Evolutionary conservation across 2,797 vertebrate species (phyloP).

Genomic region (Staurois parvus): DNA sequence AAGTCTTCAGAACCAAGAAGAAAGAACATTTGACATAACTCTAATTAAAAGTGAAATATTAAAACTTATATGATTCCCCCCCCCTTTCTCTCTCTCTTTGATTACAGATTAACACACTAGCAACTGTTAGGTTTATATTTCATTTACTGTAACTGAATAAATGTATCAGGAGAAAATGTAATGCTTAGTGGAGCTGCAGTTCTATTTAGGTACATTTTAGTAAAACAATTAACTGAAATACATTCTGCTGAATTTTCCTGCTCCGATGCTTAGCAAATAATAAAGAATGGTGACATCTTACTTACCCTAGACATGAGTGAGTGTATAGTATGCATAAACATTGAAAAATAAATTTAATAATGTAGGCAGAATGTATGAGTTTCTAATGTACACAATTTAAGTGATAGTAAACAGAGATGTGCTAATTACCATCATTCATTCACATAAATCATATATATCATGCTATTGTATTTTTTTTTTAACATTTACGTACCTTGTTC

Average conservation of each 20-base stretch:
- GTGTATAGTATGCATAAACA: too few relatives aligned
- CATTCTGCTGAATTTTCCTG: neutral
- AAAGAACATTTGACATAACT: constrained; percentile 53
- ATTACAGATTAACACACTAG: constrained; percentile 36
- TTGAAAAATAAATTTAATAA: too few relatives aligned
- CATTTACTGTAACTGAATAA: constrained; percentile 22
- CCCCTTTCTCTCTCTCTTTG: neutral
- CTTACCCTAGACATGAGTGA: too few relatives aligned
- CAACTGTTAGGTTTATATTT: constrained; percentile 12
- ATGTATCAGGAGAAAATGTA: constrained; percentile 35
- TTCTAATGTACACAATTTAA: too few relatives aligned
- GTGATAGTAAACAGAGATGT: too few relatives aligned
- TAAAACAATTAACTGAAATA: constrained; percentile 22
- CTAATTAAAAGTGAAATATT: constrained; percentile 58
- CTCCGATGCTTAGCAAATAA: neutral
- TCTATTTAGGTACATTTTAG: constrained; percentile 26
- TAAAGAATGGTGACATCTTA: too few relatives aligned
- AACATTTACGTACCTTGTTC: too few relatives aligned
- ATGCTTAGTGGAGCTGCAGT: constrained; percentile 12
- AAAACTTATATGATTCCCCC: constrained; percentile 31
- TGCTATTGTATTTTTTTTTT: too few relatives aligned
- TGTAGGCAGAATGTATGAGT: too few relatives aligned
- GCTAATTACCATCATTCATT: too few relatives aligned
- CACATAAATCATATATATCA: too few relatives aligned
- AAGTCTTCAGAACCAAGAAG: constrained; percentile 43